These are phyloP conservation scores for Columba janthina DNA, from an alignment of 2,113 vertebrate species.

Conservation along the genomic window DNA sequence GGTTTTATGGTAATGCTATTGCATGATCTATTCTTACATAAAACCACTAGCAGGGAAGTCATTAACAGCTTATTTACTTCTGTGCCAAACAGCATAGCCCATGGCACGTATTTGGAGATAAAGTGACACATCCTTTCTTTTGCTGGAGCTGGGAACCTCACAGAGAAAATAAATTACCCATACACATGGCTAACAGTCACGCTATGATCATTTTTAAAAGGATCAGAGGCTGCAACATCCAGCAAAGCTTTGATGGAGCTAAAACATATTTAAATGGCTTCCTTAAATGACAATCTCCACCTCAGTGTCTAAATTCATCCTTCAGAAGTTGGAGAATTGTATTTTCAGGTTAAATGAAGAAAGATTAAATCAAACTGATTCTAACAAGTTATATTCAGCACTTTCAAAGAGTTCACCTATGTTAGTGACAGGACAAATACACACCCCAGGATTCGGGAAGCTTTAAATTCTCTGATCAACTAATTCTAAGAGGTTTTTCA, in stretches of 20 bases:
- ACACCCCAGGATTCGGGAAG: background rate
- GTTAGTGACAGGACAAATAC: background rate
- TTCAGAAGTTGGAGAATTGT: background rate
- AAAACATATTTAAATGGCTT: background rate
- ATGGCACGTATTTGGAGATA: accelerated
- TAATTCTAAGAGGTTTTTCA: background rate
- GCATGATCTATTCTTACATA: background rate
- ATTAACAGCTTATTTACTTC: background rate
- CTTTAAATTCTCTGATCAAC: background rate
- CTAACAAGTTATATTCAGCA: background rate
- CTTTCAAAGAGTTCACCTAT: background rate
- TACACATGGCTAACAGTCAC: background rate
- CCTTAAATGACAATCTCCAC: background rate
- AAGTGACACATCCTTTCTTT: background rate
- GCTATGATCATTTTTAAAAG: background rate
- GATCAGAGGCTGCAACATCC: background rate
- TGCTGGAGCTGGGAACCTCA: background rate
- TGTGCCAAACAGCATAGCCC: background rate
- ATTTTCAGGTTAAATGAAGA: background rate
- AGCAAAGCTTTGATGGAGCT: background rate
- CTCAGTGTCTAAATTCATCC: background rate
- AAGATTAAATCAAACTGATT: background rate
- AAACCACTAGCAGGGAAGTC: background rate
- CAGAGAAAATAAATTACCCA: background rate
- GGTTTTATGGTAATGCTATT: slow-evolving; percentile 7